These are phyloP conservation scores for Pardosa pseudoannulata DNA, from an alignment of 2,888 invertebrate species.

Conservation along the genomic window DNA sequence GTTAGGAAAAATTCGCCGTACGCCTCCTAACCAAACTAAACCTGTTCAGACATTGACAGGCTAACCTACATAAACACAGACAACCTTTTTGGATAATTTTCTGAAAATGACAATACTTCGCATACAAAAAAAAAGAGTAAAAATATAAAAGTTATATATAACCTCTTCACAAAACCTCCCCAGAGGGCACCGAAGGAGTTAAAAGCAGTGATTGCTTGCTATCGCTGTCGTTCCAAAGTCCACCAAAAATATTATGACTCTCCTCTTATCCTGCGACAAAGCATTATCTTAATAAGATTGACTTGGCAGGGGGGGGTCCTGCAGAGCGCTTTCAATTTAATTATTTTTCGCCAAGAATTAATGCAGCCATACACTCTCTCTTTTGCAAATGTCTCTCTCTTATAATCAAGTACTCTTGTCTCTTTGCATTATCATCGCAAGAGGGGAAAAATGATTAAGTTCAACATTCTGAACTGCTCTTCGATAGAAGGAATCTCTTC, in stretches of 20 bases:
- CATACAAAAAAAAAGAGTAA: too few relatives aligned
- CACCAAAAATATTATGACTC: neutral
- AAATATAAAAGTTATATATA: too few relatives aligned
- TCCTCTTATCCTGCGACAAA: neutral
- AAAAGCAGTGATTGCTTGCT: neutral
- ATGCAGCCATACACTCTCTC: neutral
- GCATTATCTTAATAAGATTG: constrained; percentile 13
- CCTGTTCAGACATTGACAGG: too few relatives aligned
- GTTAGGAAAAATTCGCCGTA: too few relatives aligned
- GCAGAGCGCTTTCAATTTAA: constrained; percentile 28
- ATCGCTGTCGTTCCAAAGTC: neutral
- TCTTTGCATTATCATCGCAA: constrained; percentile 14
- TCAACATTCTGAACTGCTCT: neutral
- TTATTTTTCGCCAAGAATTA: constrained; percentile 41
- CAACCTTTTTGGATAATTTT: too few relatives aligned
- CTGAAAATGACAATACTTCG: too few relatives aligned
- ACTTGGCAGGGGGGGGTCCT: too few relatives aligned
- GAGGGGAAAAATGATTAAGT: constrained; percentile 31
- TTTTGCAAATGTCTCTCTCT: constrained; percentile 19
- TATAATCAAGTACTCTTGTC: constrained; percentile 26
- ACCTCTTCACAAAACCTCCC: too few relatives aligned
- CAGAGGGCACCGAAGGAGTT: too few relatives aligned
- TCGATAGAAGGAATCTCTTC: neutral
- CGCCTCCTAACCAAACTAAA: too few relatives aligned
- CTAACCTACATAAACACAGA: too few relatives aligned